Percentiles rank a stretch among this genome's conserved stretches.
These are phyloP conservation scores for Chaetoderma sp. DNA, from an alignment of 2,888 invertebrate species.

Conservation along the genomic window DNA sequence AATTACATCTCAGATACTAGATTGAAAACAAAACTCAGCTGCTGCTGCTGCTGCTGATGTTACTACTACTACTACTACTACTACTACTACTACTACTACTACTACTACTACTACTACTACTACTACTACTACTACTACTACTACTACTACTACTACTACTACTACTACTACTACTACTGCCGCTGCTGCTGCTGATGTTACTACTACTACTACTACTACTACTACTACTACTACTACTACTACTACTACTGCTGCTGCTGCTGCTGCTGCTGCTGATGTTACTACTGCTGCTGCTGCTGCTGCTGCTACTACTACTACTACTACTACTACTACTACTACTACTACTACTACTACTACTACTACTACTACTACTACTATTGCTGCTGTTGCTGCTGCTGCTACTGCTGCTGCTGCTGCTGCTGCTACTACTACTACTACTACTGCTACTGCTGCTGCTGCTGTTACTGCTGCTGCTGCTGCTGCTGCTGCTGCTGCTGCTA, in stretches of 20 bases:
- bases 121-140: background rate
- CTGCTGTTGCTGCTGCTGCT: slow-evolving; percentile 70
- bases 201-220: background rate
- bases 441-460: background rate
- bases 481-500: background rate
- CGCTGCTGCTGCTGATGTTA: no score
- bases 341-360: background rate
- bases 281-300: background rate
- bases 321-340: background rate
- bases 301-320: background rate
- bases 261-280: no score
- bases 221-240: background rate
- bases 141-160: background rate
- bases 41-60: no score
- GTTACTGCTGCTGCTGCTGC: background rate
- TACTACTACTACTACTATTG: slow-evolving; percentile 2
- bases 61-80: background rate
- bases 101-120: background rate
- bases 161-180: background rate
- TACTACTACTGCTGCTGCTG: background rate
- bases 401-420: slow-evolving; percentile 2
- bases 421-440: slow-evolving; percentile 3
- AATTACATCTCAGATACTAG: no score
- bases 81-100: background rate
- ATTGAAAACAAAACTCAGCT: no score